Conservation (phyloP, 2,113 vertebrate genomes). For the Pelmatolapia mariae region DNA sequence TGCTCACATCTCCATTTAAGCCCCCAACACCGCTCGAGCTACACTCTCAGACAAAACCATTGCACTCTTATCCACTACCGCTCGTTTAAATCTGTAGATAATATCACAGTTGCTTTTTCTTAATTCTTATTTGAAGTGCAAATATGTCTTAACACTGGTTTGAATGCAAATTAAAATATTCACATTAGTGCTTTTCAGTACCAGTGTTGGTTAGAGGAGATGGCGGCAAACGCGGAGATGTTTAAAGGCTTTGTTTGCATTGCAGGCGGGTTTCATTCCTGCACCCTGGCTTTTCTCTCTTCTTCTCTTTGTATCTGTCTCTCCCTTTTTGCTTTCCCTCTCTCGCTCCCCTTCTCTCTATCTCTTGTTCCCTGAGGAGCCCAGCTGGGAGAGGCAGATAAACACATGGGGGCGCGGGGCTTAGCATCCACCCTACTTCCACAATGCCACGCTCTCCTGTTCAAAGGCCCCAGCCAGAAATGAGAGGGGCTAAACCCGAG, state of each 20-base stretch:
- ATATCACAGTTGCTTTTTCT: neutral
- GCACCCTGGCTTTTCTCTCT: neutral
- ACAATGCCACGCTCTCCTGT: constrained; percentile 55
- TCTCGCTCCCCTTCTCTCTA: neutral
- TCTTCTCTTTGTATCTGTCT: neutral
- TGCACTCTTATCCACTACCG: neutral
- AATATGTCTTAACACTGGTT: neutral
- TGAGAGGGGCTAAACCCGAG: constrained; percentile 44
- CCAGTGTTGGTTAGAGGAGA: constrained; percentile 25
- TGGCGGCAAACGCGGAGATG: neutral
- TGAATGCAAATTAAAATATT: neutral
- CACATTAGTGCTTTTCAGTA: neutral
- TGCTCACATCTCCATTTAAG: neutral
- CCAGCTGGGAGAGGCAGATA: constrained; percentile 75
- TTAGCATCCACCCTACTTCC: constrained; percentile 56
- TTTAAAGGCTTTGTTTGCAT: constrained; percentile 29
- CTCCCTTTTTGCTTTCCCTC: neutral
- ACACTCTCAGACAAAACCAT: neutral
- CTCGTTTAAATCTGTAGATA: neutral
- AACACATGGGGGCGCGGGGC: constrained; percentile 57
- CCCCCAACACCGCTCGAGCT: neutral
- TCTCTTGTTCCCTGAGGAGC: constrained; percentile 60
- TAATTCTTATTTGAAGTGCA: neutral
- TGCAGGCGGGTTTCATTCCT: constrained; percentile 14
- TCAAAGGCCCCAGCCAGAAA: constrained; percentile 57